A percentile compares a stretch with the other conserved stretches of the same genome.
These are phyloP conservation scores for Geococcyx californianus DNA, from an alignment of 2,113 vertebrate species.

Conservation along the genomic window DNA sequence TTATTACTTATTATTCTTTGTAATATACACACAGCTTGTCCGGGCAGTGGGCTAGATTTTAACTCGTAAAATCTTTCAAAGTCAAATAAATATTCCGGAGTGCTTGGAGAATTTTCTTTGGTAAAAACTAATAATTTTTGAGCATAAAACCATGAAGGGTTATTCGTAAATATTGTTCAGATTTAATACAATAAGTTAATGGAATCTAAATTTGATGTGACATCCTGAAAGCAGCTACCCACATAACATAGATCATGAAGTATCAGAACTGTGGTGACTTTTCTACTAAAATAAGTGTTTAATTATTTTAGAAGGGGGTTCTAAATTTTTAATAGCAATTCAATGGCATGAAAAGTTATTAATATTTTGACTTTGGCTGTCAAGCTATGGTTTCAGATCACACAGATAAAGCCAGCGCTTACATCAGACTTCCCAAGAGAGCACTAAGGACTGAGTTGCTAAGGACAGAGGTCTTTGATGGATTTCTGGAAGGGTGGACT, in stretches of 20 bases:
- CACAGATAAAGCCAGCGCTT: neutral
- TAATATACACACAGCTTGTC: neutral
- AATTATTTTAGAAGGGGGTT: neutral
- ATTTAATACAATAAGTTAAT: neutral
- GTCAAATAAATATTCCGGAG: neutral
- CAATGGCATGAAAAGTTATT: neutral
- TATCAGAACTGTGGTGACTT: neutral
- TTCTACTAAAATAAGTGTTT: neutral
- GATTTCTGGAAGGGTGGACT: neutral
- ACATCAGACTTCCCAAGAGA: neutral
- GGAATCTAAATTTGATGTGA: neutral
- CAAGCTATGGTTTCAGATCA: neutral
- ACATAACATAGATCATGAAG: neutral
- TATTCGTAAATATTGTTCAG: neutral
- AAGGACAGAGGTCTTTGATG: neutral
- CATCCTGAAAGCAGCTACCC: neutral
- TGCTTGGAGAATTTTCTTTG: neutral
- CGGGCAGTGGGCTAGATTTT: neutral
- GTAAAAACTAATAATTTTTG: neutral
- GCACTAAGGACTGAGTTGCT: too few relatives aligned
- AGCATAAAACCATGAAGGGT: neutral
- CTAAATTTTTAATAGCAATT: neutral
- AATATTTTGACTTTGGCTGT: neutral
- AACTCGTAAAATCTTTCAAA: neutral
- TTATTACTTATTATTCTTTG: conserved; percentile 41